A percentile compares a stretch with the other conserved stretches of the same genome.
Evolutionary conservation across 2,797 vertebrate genomes (phyloP).

Genomic region (Octomys mimax): DNA sequence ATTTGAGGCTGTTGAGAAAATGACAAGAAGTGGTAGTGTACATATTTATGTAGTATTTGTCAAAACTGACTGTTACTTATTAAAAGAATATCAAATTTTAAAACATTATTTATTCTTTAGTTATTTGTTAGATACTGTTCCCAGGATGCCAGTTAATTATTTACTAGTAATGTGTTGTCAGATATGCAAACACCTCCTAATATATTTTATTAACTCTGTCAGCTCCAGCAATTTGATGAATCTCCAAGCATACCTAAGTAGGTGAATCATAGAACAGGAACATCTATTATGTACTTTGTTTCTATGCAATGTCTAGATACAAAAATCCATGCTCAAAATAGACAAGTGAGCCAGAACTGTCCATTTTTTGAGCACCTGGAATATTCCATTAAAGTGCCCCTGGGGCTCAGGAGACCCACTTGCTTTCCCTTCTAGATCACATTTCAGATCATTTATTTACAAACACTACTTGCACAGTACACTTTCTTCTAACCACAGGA

Average conservation of each 20-base stretch:
- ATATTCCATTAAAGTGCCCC: background rate
- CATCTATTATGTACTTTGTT: background rate
- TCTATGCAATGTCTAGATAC: background rate
- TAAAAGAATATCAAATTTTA: background rate
- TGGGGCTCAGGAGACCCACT: background rate
- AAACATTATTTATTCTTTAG: background rate
- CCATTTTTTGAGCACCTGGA: background rate
- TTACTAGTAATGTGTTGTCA: background rate
- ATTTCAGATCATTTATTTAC: conserved; percentile 15
- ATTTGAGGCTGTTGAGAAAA: background rate
- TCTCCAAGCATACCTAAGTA: background rate
- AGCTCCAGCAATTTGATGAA: background rate
- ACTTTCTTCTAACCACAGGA: background rate
- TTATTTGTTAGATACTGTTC: background rate
- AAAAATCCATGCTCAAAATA: background rate
- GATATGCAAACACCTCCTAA: background rate
- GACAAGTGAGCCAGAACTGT: background rate
- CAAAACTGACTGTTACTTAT: background rate
- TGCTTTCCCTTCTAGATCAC: background rate
- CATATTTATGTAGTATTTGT: background rate
- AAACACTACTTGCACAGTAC: background rate
- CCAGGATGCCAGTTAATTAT: background rate
- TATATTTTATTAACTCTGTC: conserved; percentile 34
- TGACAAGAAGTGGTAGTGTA: background rate
- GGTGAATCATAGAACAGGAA: conserved; percentile 38